phyloP scores from a whole-genome alignment of 2,113 vertebrate genomes.

The Struthidea cinerea region DNA sequence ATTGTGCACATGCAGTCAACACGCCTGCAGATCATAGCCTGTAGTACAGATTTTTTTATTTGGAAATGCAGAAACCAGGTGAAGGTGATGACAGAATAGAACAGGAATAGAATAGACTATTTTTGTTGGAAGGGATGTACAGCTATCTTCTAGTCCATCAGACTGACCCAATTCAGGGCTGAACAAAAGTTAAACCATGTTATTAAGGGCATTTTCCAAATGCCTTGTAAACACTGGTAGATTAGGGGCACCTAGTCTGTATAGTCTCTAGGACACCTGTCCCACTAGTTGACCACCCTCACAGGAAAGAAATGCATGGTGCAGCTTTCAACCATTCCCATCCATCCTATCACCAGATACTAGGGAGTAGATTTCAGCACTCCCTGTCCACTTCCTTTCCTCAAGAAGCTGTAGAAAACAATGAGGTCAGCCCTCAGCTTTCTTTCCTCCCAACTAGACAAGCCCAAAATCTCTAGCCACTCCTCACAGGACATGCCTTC shows the following conservation, averaged over 20 bases:
- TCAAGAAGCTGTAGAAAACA: not conserved
- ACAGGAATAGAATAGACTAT: not conserved
- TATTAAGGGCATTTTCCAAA: not conserved
- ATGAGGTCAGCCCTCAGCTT: not conserved
- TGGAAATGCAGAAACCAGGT: not conserved
- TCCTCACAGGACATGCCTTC: not conserved
- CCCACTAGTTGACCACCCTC: not conserved
- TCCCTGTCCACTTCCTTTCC: not conserved
- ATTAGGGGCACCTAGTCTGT: fast-evolving
- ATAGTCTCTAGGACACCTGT: not conserved
- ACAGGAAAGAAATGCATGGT: fast-evolving
- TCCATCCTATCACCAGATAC: fast-evolving
- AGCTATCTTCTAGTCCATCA: not conserved
- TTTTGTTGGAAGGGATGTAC: not conserved
- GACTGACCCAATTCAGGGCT: not conserved
- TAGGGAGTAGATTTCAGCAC: not conserved
- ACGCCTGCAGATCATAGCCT: not conserved
- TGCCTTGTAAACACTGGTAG: not conserved
- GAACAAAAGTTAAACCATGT: not conserved
- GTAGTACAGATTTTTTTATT: not conserved
- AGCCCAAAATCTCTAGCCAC: no score
- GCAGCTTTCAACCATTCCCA: not conserved
- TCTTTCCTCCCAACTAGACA: not conserved
- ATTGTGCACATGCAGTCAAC: not conserved
- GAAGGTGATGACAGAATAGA: not conserved